Evolutionary conservation across 2,113 vertebrate genomes (phyloP), one percentile per base, ranked within the genome.

Genomic region (Tylochromis polylepis): DNA sequence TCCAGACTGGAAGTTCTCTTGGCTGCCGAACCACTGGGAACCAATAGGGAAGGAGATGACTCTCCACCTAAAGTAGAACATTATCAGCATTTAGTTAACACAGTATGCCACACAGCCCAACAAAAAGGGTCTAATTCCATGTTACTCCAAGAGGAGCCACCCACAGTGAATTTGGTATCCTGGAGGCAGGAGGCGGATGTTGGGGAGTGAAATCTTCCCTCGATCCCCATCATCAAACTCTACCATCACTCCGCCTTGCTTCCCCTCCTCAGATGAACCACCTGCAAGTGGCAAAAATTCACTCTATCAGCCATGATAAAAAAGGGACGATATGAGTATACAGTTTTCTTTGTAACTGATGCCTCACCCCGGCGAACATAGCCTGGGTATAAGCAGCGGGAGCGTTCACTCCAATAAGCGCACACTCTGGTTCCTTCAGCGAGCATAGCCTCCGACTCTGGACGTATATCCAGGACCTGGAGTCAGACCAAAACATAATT

Each of bases 191-290:
- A 98, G 96, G 85, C 98, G 97, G 92, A 99, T 98, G 89, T 99
- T 98, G 82, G 96, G 96, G 59, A 99, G 93, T 0, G 97, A 97
- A 77, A 99, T 99, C 95, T 97, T 97, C 12, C 98, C 98, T 0
- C 97, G 94, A 93, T 99, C 98, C 27, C 98, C 98, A 1, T 99
- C 98, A 2, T 99, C 98, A 34, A 99, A 99, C 92, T 99, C 98
- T 75, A 99, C 98, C 93, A 98, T 96, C 87, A 99, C 98, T 0
- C 97, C 97, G 27, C 97, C 97, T 27, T 95, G 85, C 27, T 97
- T 98, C 1, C 96, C 96, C 27, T 98, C 98, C 0, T 98, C 97
- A n/a, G 95, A 96, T 36, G 96, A 90, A 36, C 96, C 95, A 82
- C 94, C 96, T 97, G 86, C 5, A 87, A 83, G 24, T 81, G 12